Evolutionary conservation across 2,888 invertebrate genomes (phyloP).

Genomic region (Geophilus truncorum): DNA sequence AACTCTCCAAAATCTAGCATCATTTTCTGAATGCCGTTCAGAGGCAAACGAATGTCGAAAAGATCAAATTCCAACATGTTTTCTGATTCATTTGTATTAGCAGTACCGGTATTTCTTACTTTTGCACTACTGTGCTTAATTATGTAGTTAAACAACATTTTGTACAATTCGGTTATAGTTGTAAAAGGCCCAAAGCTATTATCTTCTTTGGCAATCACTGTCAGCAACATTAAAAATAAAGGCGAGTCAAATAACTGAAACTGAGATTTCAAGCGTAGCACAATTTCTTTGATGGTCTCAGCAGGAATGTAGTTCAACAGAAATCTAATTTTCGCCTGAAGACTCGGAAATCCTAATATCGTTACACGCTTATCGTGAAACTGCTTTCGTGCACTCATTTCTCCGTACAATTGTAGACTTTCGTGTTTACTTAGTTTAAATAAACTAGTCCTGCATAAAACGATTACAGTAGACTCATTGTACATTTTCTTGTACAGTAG

Average conservation of each 20-base stretch:
- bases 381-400: background rate
- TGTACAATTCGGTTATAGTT: background rate
- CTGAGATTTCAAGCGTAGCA: background rate
- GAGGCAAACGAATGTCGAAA: background rate
- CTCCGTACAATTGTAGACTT: background rate
- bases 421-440: background rate
- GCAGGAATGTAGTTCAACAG: background rate
- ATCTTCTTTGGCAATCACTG: background rate
- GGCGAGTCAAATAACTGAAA: background rate
- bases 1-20: background rate
- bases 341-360: background rate
- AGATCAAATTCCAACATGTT: background rate
- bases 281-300: background rate
- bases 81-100: too few species aligned
- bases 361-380: background rate
- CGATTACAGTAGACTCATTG: background rate
- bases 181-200: background rate
- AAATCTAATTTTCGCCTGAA: background rate
- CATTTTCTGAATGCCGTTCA: background rate
- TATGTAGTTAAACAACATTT: background rate
- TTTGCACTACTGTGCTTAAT: background rate
- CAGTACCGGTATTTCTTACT: background rate
- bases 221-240: background rate
- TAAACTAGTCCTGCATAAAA: background rate
- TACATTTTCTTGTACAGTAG: background rate